These are phyloP conservation scores for Aulostomus chinensis DNA, from an alignment of 2,797 vertebrate genomes.

Conservation along the genomic window DNA sequence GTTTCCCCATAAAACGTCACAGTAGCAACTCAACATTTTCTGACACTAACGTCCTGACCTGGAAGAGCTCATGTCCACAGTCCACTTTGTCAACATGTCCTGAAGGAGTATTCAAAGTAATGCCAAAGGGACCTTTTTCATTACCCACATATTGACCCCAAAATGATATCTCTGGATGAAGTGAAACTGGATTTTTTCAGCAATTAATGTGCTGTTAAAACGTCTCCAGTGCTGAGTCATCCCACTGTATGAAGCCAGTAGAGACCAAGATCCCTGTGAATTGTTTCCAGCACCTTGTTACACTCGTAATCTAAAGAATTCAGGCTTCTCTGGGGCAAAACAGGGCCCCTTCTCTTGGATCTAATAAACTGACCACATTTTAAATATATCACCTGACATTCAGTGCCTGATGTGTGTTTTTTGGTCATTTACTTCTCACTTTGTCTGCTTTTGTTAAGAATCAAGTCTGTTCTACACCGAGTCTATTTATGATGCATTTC, in stretches of 20 bases:
- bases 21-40: background rate
- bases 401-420: background rate
- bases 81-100: slow-evolving; percentile 11
- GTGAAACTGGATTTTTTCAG: slow-evolving; percentile 19
- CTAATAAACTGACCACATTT: background rate
- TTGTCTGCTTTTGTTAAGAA: too few species aligned
- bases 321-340: background rate
- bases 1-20: background rate
- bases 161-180: slow-evolving; percentile 14
- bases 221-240: background rate
- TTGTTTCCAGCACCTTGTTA: slow-evolving; percentile 35
- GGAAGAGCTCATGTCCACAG: slow-evolving; percentile 8
- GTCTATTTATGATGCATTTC: too few species aligned
- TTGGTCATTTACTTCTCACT: too few species aligned
- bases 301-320: slow-evolving; percentile 6
- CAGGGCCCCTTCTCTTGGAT: slow-evolving; percentile 4
- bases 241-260: slow-evolving; percentile 1
- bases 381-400: background rate
- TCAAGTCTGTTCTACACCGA: too few species aligned
- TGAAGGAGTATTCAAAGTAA: slow-evolving; percentile 22
- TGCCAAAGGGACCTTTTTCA: slow-evolving; percentile 14
- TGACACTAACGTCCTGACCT: slow-evolving; percentile 1
- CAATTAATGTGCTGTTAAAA: slow-evolving; percentile 27
- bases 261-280: slow-evolving; percentile 10
- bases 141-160: slow-evolving; percentile 15